A percentile compares a stretch with the other conserved stretches of the same genome.
phyloP scores from a whole-genome alignment of 2,888 invertebrate genomes.

The Polydrusus pterygomalis region DNA sequence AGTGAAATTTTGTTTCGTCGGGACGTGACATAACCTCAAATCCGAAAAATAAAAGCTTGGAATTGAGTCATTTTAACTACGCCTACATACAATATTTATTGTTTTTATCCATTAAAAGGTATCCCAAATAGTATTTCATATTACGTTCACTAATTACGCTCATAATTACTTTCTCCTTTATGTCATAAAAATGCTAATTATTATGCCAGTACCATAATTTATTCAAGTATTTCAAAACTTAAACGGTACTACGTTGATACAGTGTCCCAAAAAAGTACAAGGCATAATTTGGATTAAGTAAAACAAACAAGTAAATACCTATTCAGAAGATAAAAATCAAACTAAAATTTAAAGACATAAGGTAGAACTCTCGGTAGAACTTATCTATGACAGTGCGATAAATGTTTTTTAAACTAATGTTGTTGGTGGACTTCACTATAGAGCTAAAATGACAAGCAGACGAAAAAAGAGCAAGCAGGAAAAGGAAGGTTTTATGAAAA shows the following conservation, averaged over 20 bases:
- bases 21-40: slow-evolving; percentile 57
- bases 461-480: slow-evolving; percentile 80
- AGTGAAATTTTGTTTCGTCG: slow-evolving; percentile 30
- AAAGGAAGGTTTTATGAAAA: slow-evolving; percentile 85
- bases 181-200: slow-evolving; percentile 14
- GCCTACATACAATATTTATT: slow-evolving; percentile 34
- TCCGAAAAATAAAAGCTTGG: slow-evolving; percentile 22
- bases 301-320: not conserved
- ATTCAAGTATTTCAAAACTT: slow-evolving; percentile 11
- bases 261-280: not conserved
- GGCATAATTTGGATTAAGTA: not conserved
- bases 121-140: not conserved
- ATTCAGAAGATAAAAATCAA: not conserved
- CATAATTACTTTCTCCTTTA: slow-evolving; percentile 1
- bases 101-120: slow-evolving; percentile 11
- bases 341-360: not conserved
- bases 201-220: slow-evolving; percentile 6
- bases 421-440: not conserved
- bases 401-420: slow-evolving; percentile 19
- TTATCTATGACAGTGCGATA: slow-evolving; percentile 10
- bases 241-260: slow-evolving; percentile 7
- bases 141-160: not conserved
- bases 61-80: slow-evolving; percentile 38
- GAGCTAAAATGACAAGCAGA: slow-evolving; percentile 76
- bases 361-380: too few relatives aligned